A percentile compares a stretch with the other conserved stretches of the same genome.
Evolutionary conservation across 2,888 invertebrate genomes (phyloP).

Genomic region (Adelphocoris suturalis): DNA sequence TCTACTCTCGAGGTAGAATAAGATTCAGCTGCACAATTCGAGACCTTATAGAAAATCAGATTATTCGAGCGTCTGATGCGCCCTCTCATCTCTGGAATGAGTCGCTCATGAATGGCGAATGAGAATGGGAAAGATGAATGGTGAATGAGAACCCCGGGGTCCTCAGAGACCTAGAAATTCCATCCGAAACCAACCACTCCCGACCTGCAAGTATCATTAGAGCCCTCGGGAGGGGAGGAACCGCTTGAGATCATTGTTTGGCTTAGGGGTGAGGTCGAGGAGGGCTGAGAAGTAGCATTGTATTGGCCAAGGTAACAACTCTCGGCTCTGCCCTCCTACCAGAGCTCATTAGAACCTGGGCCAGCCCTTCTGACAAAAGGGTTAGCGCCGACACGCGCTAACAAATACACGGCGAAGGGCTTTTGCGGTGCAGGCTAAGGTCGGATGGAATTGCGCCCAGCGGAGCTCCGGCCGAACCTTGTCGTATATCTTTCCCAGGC

Average conservation of each 20-base stretch:
- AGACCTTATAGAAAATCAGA: neutral
- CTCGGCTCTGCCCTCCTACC: slow-evolving; percentile 26
- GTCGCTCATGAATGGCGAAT: too few relatives aligned
- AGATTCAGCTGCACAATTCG: neutral
- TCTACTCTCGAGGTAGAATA: too few relatives aligned
- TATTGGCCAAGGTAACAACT: slow-evolving; percentile 52
- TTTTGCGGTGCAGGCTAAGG: neutral
- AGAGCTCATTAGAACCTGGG: slow-evolving; percentile 37
- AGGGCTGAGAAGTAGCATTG: slow-evolving; percentile 35
- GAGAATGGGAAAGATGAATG: neutral
- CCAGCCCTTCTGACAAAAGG: slow-evolving; percentile 31
- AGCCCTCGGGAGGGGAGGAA: neutral
- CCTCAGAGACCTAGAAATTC: slow-evolving; percentile 7
- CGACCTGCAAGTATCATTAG: slow-evolving; percentile 37
- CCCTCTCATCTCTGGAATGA: neutral
- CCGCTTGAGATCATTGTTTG: slow-evolving; percentile 52
- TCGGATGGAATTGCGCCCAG: slow-evolving; percentile 26
- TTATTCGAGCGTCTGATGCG: neutral
- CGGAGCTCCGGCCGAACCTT: neutral
- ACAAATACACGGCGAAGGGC: slow-evolving; percentile 28
- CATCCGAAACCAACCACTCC: neutral
- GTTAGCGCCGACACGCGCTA: slow-evolving; percentile 11
- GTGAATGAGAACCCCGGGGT: slow-evolving; percentile 15
- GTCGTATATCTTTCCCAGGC: slow-evolving; percentile 10
- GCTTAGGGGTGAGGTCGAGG: neutral